A percentile compares a stretch with the other conserved stretches of the same genome.
Evolutionary conservation across 1,140 invertebrate species (phyloP).

Genomic region (Thalassaphorura encarpata): DNA sequence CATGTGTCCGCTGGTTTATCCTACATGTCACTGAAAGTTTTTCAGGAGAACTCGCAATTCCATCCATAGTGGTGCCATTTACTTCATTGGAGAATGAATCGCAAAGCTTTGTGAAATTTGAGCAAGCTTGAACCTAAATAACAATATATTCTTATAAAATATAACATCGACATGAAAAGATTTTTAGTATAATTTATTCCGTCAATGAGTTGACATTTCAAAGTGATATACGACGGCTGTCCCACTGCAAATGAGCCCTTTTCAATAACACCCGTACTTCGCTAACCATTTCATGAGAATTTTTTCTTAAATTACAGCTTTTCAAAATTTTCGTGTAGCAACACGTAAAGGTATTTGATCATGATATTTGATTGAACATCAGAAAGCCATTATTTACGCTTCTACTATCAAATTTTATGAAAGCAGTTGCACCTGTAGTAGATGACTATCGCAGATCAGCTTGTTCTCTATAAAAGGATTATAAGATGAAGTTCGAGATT

Average conservation of each 20-base stretch:
- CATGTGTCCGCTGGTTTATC: slow-evolving; percentile 52
- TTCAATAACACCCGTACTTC: no score
- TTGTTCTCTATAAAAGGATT: not conserved
- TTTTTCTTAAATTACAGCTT: no score
- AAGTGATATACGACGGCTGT: no score
- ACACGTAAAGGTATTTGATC: not conserved
- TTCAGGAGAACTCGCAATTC: slow-evolving; percentile 49
- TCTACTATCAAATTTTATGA: not conserved
- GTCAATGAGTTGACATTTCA: no score
- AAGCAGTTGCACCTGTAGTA: not conserved
- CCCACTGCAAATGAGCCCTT: no score
- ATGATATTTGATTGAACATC: not conserved
- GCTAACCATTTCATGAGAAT: no score
- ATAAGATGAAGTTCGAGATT: no score
- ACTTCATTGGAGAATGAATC: slow-evolving; percentile 61
- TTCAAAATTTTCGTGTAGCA: no score
- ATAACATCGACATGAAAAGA: slow-evolving; percentile 6
- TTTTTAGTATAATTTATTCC: not conserved
- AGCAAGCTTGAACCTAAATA: slow-evolving; percentile 56
- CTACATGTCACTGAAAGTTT: slow-evolving; percentile 54
- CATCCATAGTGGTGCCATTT: slow-evolving; percentile 68
- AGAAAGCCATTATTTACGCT: not conserved
- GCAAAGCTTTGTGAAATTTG: slow-evolving; percentile 60
- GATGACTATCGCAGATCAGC: not conserved
- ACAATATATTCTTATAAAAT: slow-evolving; percentile 4